Evolutionary conservation across 2,797 vertebrate species (phyloP).

Genomic region (Aquila chrysaetos): DNA sequence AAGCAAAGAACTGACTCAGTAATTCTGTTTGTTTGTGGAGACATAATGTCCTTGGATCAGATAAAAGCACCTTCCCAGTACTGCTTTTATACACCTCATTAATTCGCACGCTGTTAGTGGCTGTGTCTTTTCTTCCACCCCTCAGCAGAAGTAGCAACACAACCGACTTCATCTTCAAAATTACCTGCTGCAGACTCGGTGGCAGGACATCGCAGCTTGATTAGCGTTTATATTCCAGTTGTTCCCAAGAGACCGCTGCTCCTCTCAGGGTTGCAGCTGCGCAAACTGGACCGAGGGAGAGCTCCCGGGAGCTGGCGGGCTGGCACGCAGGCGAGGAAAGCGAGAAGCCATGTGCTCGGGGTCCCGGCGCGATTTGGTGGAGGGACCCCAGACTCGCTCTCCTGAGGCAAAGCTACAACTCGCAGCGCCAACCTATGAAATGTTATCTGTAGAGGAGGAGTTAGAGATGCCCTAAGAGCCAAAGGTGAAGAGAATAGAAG

Average conservation of each 20-base stretch:
- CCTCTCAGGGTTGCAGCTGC: background rate
- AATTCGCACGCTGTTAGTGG: background rate
- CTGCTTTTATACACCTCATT: conserved; percentile 7
- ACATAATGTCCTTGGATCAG: conserved; percentile 28
- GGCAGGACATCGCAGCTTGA: background rate
- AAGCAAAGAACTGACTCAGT: conserved; percentile 37
- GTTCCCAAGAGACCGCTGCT: background rate
- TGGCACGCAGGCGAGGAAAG: background rate
- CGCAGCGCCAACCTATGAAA: background rate
- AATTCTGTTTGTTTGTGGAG: conserved; percentile 36
- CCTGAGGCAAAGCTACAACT: background rate
- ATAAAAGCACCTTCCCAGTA: conserved; percentile 30
- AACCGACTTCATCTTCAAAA: background rate
- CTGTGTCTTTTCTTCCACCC: background rate
- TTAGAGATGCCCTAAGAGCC: background rate
- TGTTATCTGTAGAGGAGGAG: background rate
- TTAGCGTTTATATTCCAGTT: background rate
- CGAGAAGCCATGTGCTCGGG: background rate
- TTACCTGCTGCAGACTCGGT: background rate
- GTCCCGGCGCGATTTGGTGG: accelerated
- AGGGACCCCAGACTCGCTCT: background rate
- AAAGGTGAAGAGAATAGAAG: background rate
- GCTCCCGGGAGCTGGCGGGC: background rate
- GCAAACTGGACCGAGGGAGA: background rate
- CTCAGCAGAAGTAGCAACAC: background rate